phyloP scores from a whole-genome alignment of 2,113 vertebrate genomes.

The Alosa alosa region DNA sequence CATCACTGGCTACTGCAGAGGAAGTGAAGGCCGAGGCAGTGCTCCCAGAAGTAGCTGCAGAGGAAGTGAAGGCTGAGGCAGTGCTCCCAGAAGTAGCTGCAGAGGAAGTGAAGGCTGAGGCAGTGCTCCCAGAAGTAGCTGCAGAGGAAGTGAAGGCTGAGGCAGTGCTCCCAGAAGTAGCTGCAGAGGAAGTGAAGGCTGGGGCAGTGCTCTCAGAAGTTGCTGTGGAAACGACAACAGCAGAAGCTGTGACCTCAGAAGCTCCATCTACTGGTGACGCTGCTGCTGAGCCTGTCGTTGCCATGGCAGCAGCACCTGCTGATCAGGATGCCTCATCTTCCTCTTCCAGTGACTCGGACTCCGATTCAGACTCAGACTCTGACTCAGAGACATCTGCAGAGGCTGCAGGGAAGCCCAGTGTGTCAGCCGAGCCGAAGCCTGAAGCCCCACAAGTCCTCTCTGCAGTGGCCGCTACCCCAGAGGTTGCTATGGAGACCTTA shows the following conservation, averaged over 20 bases:
- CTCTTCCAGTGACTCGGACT: conserved; percentile 62
- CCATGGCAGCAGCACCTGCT: neutral
- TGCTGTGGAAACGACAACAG: conserved; percentile 18
- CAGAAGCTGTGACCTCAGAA: neutral
- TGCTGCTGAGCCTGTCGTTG: neutral
- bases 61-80: neutral
- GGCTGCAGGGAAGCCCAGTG: neutral
- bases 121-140: neutral
- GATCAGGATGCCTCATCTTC: conserved; percentile 46
- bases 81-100: neutral
- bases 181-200: neutral
- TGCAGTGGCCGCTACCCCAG: neutral
- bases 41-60: neutral
- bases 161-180: neutral
- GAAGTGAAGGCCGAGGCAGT: neutral
- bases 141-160: neutral
- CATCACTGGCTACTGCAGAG: no score
- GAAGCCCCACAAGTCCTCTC: neutral
- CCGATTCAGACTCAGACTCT: conserved; percentile 56
- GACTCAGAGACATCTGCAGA: conserved; percentile 42
- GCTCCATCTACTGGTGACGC: neutral
- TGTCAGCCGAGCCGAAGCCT: neutral
- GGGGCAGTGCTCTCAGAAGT: neutral
- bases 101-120: neutral
- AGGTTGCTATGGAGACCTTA: neutral